phyloP scores from a whole-genome alignment of 1,140 invertebrate species.

The Tachypleus tridentatus region DNA sequence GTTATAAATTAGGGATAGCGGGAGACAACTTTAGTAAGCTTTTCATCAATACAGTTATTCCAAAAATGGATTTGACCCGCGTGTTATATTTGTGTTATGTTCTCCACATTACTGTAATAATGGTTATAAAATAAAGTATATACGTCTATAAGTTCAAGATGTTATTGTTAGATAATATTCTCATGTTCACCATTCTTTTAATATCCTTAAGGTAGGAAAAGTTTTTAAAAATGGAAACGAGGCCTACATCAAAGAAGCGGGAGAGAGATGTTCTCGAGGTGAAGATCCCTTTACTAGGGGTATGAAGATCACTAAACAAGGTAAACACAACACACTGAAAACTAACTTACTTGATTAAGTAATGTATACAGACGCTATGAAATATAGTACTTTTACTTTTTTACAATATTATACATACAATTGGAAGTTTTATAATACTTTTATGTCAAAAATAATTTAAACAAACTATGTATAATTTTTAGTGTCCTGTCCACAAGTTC shows the following conservation, averaged over 20 bases:
- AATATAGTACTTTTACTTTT: neutral
- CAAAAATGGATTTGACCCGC: no score
- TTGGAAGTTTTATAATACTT: neutral
- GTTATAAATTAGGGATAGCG: no score
- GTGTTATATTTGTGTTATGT: no score
- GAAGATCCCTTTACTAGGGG: conserved; percentile 47
- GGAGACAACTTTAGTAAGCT: no score
- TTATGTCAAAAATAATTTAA: neutral
- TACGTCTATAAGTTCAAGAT: no score
- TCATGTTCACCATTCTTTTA: neutral
- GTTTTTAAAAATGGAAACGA: conserved; percentile 50
- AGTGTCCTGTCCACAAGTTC: conserved; percentile 20
- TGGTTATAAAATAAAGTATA: no score
- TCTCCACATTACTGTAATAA: no score
- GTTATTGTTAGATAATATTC: no score
- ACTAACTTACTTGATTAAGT: neutral
- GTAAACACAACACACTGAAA: conserved; percentile 7
- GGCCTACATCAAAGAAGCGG: conserved; percentile 52
- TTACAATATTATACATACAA: neutral
- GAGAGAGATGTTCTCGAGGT: conserved; percentile 50
- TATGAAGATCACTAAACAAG: conserved; percentile 50
- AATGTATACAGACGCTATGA: neutral
- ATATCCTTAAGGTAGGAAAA: conserved; percentile 37
- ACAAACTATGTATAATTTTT: neutral
- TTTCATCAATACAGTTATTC: no score